Evolutionary conservation across 2,797 vertebrate species (phyloP).

Genomic region (Gymnodraco acuticeps): DNA sequence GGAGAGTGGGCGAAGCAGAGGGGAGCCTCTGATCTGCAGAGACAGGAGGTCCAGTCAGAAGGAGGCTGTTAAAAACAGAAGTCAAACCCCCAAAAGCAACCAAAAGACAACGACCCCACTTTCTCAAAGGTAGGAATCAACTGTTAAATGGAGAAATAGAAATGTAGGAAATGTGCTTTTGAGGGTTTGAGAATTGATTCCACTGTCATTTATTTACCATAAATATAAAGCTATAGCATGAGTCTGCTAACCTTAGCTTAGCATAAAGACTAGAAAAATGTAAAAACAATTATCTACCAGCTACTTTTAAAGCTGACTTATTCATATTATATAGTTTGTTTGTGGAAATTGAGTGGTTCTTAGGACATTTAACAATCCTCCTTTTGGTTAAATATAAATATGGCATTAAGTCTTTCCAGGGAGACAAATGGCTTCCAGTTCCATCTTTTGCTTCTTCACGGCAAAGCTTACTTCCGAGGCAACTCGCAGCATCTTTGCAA

Average conservation of each 20-base stretch:
- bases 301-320: background rate
- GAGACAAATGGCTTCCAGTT: background rate
- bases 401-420: background rate
- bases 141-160: background rate
- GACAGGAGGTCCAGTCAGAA: conserved; percentile 12
- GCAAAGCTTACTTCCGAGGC: background rate
- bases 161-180: background rate
- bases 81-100: conserved; percentile 22
- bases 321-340: background rate
- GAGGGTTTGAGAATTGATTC: background rate
- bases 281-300: background rate
- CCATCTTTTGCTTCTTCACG: background rate
- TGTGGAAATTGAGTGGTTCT: background rate
- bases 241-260: background rate
- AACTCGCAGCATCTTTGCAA: background rate
- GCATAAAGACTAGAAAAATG: background rate
- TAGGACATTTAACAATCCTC: background rate
- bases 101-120: conserved; percentile 5
- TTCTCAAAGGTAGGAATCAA: conserved; percentile 50
- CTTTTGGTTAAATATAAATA: background rate
- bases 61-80: conserved; percentile 22
- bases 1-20: conserved; percentile 14
- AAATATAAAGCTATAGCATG: background rate
- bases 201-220: background rate
- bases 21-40: conserved; percentile 25